phyloP scores from a whole-genome alignment of 2,113 vertebrate genomes.

The Cyprinodon variegatus region DNA sequence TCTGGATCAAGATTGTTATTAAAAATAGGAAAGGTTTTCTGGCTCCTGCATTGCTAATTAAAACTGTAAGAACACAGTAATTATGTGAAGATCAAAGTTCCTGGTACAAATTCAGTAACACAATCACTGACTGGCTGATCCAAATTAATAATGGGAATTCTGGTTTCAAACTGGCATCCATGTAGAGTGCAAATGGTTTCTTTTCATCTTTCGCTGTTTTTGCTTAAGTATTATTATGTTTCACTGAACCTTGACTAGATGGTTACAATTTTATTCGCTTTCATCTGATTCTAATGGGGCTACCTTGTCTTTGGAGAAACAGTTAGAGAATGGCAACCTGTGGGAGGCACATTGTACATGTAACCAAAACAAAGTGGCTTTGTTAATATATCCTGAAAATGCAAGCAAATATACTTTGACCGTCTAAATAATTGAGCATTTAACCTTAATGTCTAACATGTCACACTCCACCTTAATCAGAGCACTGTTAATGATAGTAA shows the following conservation, averaged over 20 bases:
- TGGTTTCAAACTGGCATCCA: neutral
- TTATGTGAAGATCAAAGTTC: neutral
- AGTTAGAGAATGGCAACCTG: neutral
- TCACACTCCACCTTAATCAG: neutral
- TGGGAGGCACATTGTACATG: neutral
- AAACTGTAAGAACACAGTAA: neutral
- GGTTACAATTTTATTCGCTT: neutral
- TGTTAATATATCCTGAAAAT: neutral
- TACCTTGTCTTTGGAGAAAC: neutral
- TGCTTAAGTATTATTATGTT: neutral
- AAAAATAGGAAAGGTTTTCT: neutral
- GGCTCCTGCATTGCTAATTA: neutral
- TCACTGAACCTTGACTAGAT: neutral
- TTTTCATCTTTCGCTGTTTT: neutral
- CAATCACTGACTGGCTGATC: neutral
- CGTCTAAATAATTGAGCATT: neutral
- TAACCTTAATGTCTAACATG: neutral
- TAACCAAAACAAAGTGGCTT: neutral
- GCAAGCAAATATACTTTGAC: neutral
- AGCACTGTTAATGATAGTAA: neutral
- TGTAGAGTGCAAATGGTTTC: neutral
- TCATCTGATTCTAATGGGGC: neutral
- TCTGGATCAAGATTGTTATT: neutral
- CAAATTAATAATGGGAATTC: neutral
- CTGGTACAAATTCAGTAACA: neutral